Evolutionary conservation across 2,888 invertebrate species (phyloP), one percentile per base, ranked within the genome.

Genomic region (Lutraria lutraria): DNA sequence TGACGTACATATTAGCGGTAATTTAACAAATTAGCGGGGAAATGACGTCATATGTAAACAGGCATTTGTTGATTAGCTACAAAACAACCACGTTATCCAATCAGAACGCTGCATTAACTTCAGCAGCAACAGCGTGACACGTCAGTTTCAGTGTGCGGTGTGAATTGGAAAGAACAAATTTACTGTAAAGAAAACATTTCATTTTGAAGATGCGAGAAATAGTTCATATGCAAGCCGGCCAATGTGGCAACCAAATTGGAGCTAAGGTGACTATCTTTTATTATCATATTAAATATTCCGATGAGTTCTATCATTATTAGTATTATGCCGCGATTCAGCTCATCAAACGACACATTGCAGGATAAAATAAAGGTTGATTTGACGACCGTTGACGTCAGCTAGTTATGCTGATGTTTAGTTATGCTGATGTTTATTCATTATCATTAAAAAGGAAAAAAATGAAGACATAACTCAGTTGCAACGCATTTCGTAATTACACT

Each of bases 181-280:
- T 68, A n/a, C 12, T 25, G 12, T 13, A 16, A 84, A 60, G 54
- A 92, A 81, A 81, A 25, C 52, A 81, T n/a, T 81, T 52, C 25
- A 76, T 31, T 34, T 54, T 6, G n/a, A 85, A 56, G 34, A 86
- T 94, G 94, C 88, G 94, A 79, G 94, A 94, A 91, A 94, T 94
- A 82, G 93, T 94, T 34, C 94, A 94, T 86, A 86, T 94, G 86
- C 94, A 94, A 92, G 94, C 94, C 85, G 94, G 94, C 81, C 94
- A 94, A 88, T 94, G 94, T 85, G 94, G 94, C 81, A 94, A 94
- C 89, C 94, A 94, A 88, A 94, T 94, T 76, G 94, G 94, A 79
- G 93, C 94, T 16, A 94, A 94, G 92, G 93, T 93, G 34, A 60
- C 56, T 86, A 12, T 29, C 19, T 34, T 72, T 72, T 72, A n/a